Evolutionary conservation across 2,797 vertebrate species (phyloP).

Genomic region (Pipistrellus pygmaeus): DNA sequence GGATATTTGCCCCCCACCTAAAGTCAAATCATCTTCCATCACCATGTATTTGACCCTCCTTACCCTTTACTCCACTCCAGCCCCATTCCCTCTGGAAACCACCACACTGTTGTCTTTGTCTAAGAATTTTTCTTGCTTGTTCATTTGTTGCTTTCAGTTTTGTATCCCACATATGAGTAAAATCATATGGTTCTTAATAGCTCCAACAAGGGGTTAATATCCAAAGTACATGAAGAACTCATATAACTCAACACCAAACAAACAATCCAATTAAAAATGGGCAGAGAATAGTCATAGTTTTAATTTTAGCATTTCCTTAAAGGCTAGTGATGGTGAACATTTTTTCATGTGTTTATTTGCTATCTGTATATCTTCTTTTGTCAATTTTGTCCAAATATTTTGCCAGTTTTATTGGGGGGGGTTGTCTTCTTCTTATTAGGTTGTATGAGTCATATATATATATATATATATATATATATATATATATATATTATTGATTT

Average conservation of each 20-base stretch:
- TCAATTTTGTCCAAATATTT: slow-evolving; percentile 44
- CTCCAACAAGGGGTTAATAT: not conserved
- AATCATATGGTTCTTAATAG: not conserved
- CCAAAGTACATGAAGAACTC: not conserved
- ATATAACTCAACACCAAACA: not conserved
- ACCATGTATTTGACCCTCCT: not conserved
- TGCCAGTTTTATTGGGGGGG: not conserved
- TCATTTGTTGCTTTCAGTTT: not conserved
- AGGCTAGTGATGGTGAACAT: not conserved
- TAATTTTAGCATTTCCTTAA: slow-evolving; percentile 16
- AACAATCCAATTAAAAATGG: not conserved
- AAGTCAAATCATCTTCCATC: not conserved
- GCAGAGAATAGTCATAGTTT: not conserved
- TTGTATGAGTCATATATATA: not conserved
- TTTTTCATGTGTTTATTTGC: not conserved
- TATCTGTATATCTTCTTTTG: not conserved
- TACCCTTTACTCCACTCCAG: not conserved
- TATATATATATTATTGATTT: no score
- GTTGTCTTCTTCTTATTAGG: not conserved
- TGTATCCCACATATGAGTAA: not conserved
- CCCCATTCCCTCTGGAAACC: not conserved
- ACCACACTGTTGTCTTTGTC: no score
- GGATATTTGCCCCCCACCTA: not conserved
- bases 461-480: no score
- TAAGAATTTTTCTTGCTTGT: not conserved